Evolutionary conservation across 2,113 vertebrate species (phyloP), one percentile per base, ranked within the genome.

Genomic region (Peromyscus californicus): DNA sequence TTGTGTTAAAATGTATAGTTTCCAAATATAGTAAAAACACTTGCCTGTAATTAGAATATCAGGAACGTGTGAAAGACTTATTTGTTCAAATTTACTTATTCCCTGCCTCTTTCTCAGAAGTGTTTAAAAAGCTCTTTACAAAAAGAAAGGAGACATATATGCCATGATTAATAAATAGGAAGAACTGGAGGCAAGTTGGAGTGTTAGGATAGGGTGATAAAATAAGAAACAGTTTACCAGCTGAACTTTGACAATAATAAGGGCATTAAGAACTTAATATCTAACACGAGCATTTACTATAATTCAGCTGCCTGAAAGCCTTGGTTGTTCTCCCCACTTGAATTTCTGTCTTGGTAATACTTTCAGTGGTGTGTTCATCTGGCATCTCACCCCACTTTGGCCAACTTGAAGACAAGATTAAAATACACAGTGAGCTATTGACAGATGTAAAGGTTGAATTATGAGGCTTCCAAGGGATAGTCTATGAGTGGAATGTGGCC

Each of bases 21-120:
- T 26, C 78, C 97, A 95, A 98, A 48, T 95, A 93, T 79, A 95
- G 92, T 83, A 90, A 75, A 51, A 69, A 91, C 24, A 79, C 29
- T 97, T 96, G 72, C 82, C 93, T 96, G 33, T 86, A 96, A 96
- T 96, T 96, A 98, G 80, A 96, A 67, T 96, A 94, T 94, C 61
- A 42, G 83, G 93, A 91, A 82, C 61, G 61, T 94, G 45, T 96
- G 89, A 96, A 95, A 96, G 61, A 87, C 29, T 95, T 86, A 74
- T 76, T 96, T 80, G 74, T 82, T 92, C 75, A 96, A 70, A 90
- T 94, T 93, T 91, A 45, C 84, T 90, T 95, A 45, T 63, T 63
- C 8, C 61, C 67, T 3, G 33, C 79, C 75, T 88, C 84, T 95
- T 97, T 96, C 29, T 39, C 83, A 90, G 84, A 88, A 93, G 57